Evolutionary conservation across 2,797 vertebrate genomes (phyloP).

Genomic region (Gorsachius magnificus): DNA sequence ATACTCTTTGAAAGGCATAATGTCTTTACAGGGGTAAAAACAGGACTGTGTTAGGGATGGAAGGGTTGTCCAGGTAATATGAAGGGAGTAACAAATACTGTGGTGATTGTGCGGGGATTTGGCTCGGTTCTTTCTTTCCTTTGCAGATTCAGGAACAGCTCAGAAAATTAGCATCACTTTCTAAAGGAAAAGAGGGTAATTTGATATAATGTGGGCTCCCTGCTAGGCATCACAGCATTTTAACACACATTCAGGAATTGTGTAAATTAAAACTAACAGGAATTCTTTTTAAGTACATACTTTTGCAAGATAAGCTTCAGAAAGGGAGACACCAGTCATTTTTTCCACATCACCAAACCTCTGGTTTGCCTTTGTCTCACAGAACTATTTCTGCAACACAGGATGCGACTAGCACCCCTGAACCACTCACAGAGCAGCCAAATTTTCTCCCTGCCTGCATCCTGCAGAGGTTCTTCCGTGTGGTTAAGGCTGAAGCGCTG

Average conservation of each 20-base stretch:
- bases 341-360: not conserved
- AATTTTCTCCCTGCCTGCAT: not conserved
- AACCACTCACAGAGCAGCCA: not conserved
- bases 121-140: not conserved
- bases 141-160: not conserved
- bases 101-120: not conserved
- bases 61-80: not conserved
- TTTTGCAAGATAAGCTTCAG: not conserved
- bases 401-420: not conserved
- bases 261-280: not conserved
- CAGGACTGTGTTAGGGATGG: not conserved
- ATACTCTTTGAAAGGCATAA: not conserved
- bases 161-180: not conserved
- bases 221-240: not conserved
- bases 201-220: not conserved
- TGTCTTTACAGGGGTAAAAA: not conserved
- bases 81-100: not conserved
- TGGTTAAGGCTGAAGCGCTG: not conserved
- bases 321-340: not conserved
- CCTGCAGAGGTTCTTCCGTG: not conserved
- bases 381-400: not conserved
- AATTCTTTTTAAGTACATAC: not conserved
- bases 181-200: not conserved
- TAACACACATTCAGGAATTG: not conserved
- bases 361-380: not conserved